A percentile compares a stretch with the other conserved stretches of the same genome.
Evolutionary conservation across 2,888 invertebrate genomes (phyloP).

Genomic region (Cremastinae sp.): DNA sequence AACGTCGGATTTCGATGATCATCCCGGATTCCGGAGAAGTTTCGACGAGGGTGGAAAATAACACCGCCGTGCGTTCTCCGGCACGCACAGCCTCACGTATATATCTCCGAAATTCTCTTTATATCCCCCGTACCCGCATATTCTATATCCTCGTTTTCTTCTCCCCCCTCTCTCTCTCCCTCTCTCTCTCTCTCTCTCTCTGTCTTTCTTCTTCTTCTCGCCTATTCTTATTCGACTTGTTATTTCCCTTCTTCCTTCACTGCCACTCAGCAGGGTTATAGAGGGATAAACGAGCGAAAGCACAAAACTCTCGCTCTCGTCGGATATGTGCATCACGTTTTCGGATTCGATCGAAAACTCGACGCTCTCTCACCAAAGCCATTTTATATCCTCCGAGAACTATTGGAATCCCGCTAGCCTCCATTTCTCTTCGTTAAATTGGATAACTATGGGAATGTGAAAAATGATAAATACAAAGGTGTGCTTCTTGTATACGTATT

Average conservation of each 20-base stretch:
- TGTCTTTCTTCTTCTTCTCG: conserved; percentile 26
- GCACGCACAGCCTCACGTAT: conserved; percentile 30
- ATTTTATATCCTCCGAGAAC: conserved; percentile 49
- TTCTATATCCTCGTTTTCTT: conserved; percentile 18
- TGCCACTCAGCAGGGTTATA: conserved; percentile 9
- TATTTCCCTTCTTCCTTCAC: too few species aligned
- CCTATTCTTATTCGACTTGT: too few species aligned
- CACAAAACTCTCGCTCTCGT: conserved; percentile 55
- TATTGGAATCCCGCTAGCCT: conserved; percentile 37
- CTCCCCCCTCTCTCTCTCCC: conserved; percentile 22
- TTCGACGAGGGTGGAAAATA: conserved; percentile 61
- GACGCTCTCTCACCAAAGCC: conserved; percentile 40
- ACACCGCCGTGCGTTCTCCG: conserved; percentile 46
- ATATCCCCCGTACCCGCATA: conserved; percentile 16
- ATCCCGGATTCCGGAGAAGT: conserved; percentile 57
- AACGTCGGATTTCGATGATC: conserved; percentile 63
- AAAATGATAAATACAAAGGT: too few species aligned
- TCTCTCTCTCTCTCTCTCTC: background rate
- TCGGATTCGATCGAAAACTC: conserved; percentile 63
- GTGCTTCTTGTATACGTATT: too few species aligned
- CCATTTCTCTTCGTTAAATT: conserved; percentile 56
- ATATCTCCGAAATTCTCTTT: conserved; percentile 15
- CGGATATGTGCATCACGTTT: conserved; percentile 65
- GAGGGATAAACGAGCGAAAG: conserved; percentile 58
- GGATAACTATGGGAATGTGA: too few species aligned